These are phyloP conservation scores for Acleris cristana DNA, from an alignment of 2,888 invertebrate genomes.

Conservation along the genomic window DNA sequence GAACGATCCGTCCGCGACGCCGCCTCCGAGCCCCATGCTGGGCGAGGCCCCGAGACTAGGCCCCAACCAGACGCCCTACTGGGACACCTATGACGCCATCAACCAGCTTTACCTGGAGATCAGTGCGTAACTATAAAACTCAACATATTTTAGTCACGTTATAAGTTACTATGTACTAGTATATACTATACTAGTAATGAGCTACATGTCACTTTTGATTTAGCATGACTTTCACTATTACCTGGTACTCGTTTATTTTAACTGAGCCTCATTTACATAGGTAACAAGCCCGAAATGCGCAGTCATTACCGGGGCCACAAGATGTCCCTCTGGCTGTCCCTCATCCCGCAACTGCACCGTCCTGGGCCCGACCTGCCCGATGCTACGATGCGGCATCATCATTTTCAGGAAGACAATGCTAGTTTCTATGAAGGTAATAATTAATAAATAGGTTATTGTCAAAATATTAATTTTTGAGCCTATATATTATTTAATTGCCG, in stretches of 20 bases:
- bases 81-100: conserved; percentile 95
- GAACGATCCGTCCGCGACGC: conserved; percentile 83
- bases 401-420: conserved; percentile 91
- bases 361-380: conserved; percentile 90
- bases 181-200: too few species aligned
- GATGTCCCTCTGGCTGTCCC: conserved; percentile 95
- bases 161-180: too few species aligned
- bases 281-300: conserved; percentile 89
- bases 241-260: conserved; percentile 55
- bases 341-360: conserved; percentile 94
- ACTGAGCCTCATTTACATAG: conserved; percentile 68
- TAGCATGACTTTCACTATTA: too few species aligned
- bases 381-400: conserved; percentile 93
- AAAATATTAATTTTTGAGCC: background rate
- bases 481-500: too few species aligned
- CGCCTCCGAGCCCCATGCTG: conserved; percentile 80
- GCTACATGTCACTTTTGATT: too few species aligned
- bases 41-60: conserved; percentile 72
- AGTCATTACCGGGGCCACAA: conserved; percentile 97
- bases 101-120: conserved; percentile 94
- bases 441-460: background rate
- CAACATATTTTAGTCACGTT: too few species aligned
- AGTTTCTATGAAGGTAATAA: conserved; percentile 90
- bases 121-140: conserved; percentile 77
- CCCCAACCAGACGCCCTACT: conserved; percentile 87